These are phyloP conservation scores for Hydrozoanthus gracilis DNA, from an alignment of 92 coral and sea anemone species.

Conservation along the genomic window DNA sequence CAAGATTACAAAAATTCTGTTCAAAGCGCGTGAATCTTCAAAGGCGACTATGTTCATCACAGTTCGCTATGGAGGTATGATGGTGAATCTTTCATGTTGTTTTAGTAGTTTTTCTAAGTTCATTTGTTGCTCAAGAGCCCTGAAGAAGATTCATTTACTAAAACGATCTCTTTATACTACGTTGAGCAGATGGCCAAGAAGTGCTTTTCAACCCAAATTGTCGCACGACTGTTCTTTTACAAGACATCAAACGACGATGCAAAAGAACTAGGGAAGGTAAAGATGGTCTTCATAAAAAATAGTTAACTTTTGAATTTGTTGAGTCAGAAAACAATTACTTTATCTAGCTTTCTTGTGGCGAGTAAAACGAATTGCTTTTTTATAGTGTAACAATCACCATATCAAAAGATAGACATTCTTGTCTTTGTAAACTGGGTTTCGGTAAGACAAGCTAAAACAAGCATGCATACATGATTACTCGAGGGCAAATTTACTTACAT, in stretches of 20 bases:
- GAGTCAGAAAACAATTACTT: no score
- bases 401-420: no score
- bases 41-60: slow-evolving; percentile 80
- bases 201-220: slow-evolving; percentile 95
- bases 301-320: no score
- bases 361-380: no score
- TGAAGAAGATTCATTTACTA: neutral
- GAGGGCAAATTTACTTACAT: neutral
- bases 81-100: neutral
- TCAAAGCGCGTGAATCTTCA: neutral
- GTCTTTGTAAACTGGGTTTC: no score
- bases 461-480: neutral
- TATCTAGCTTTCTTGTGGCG: no score
- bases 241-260: slow-evolving; percentile 91
- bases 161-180: neutral
- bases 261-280: slow-evolving; percentile 78
- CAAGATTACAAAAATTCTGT: neutral
- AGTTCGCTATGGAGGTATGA: slow-evolving; percentile 93
- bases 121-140: neutral
- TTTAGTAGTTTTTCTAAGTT: neutral
- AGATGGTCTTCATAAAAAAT: neutral
- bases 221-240: slow-evolving; percentile 81
- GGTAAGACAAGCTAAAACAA: no score
- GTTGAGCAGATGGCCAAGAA: slow-evolving; percentile 72
- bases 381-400: no score